phyloP scores from a whole-genome alignment of 1,140 invertebrate genomes.

The Diorhabda elongata region DNA sequence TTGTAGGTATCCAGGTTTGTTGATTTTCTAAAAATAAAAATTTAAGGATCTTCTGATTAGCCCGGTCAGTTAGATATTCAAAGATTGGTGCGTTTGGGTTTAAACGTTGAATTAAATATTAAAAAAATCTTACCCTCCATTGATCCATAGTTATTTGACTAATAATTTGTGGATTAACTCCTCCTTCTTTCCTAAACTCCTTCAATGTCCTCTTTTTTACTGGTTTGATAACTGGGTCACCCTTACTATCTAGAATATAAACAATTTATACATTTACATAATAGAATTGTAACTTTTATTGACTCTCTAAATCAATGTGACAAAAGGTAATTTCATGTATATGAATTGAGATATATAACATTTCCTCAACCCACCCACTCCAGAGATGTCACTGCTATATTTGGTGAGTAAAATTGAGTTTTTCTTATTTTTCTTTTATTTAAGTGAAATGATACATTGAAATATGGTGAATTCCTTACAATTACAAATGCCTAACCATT shows the following conservation, averaged over 20 bases:
- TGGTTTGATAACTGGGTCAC: slow-evolving; percentile 45
- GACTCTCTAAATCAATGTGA: no score
- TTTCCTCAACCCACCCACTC: no score
- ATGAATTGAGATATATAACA: no score
- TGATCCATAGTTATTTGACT: slow-evolving; percentile 48
- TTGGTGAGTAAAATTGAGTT: no score
- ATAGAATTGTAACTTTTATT: no score
- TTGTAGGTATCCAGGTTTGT: slow-evolving; percentile 35
- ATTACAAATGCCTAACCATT: no score
- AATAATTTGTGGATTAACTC: slow-evolving; percentile 49
- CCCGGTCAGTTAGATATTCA: neutral
- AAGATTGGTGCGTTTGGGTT: slow-evolving; percentile 5
- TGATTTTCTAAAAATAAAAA: slow-evolving; percentile 31
- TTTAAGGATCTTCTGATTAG: neutral
- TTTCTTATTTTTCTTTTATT: no score
- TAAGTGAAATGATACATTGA: no score
- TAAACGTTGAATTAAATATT: neutral
- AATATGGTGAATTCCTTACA: no score
- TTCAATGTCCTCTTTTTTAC: slow-evolving; percentile 44
- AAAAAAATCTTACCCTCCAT: slow-evolving; percentile 48
- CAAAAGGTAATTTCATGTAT: no score
- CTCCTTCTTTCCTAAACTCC: slow-evolving; percentile 33
- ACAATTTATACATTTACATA: neutral
- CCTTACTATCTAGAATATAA: slow-evolving; percentile 42
- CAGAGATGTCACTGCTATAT: no score